A percentile compares a stretch with the other conserved stretches of the same genome.
Conservation (phyloP, 2,797 vertebrate genomes). For the Ciconia nigra region DNA sequence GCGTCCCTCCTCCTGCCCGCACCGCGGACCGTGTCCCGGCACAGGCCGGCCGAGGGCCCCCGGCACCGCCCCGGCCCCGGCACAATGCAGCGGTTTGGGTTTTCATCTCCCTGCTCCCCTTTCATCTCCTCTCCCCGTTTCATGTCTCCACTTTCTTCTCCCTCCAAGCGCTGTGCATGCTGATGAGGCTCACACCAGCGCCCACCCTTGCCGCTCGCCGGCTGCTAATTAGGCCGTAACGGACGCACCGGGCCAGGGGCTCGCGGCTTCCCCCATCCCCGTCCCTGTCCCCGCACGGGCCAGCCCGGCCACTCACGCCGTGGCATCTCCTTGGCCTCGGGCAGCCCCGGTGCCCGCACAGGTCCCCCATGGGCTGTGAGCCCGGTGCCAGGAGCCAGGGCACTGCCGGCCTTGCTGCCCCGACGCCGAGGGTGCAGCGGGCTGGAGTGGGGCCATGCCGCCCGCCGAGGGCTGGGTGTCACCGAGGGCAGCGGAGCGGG, state of each 20-base stretch:
- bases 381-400: accelerated
- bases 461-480: not conserved
- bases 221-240: constrained; percentile 2
- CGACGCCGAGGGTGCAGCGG: accelerated
- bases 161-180: constrained; percentile 44
- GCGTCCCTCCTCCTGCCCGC: not conserved
- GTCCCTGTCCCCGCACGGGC: accelerated
- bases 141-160: constrained; percentile 66
- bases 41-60: accelerated
- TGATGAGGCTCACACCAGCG: constrained; percentile 30
- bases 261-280: not conserved
- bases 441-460: accelerated
- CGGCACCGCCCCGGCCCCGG: accelerated
- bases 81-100: not conserved
- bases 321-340: accelerated
- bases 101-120: constrained; percentile 22
- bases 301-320: accelerated
- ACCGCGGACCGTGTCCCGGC: accelerated
- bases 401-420: accelerated
- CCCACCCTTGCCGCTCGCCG: not conserved
- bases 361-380: accelerated
- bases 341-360: accelerated
- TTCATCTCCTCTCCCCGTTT: constrained; percentile 55
- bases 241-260: not conserved
- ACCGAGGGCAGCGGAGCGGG: accelerated